Base-by-base conservation (phyloP, 2,888 invertebrate species). In the Agrotis exclamationis region DNA sequence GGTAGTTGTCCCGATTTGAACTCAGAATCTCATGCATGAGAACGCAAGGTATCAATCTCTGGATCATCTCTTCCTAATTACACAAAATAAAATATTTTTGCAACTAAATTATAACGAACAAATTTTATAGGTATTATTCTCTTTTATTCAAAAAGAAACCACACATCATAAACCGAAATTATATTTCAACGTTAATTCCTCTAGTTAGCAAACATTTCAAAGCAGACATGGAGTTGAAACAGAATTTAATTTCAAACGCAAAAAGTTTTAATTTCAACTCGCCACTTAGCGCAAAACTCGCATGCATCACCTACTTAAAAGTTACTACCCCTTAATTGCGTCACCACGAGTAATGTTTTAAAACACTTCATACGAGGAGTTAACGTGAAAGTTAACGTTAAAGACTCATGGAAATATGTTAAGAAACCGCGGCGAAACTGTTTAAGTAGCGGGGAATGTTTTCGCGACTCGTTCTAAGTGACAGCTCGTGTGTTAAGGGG, bases 311-410 rank as follows among this genome's bases (percentile, higher is more conserved):
- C 85, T 89, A 90, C 92, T 91, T 90, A 90, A 88, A 89, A 92
- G 88, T 91, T 90, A 87, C 75, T 77, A 76, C 77, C 77, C 81
- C 76, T 79, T 93, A 94, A 94, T 94, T 93, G 88, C 88, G 92
- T 93, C 93, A 94, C 85, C 87, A 75, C 74, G 83, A 82, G 88
- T 92, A 93, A 93, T 92, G 89, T 93, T 93, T 93, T 92, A 93
- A 93, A 93, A 93, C 93, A 92, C 90, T 92, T 90, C 93, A 92
- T 93, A 91, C 87, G 91, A 70, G 84, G 88, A 90, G 91, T 91
- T 92, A 88, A 85, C 85, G 86, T 66, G 77, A 85, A 90, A 91
- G 89, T 90, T 93, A 90, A 84, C 84, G 88, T 88, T 91, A 88
- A 90, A 83, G 85, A 87, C 85, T 83, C 84, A 76, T 88, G 90